Evolutionary conservation across 2,797 vertebrate species (phyloP).

Genomic region (Sebastolobus altivelis): DNA sequence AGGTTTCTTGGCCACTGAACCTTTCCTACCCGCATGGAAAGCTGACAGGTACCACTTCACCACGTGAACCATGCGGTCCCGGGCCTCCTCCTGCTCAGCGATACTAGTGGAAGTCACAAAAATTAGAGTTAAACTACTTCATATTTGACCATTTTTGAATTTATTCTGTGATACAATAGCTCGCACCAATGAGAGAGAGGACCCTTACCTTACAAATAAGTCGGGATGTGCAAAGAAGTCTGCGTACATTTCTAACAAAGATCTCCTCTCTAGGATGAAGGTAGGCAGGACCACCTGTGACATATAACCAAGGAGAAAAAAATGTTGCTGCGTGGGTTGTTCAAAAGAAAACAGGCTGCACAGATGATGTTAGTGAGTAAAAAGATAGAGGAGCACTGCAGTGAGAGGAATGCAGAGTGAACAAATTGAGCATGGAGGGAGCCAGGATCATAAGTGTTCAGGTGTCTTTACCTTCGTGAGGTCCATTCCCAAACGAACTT

Average conservation of each 20-base stretch:
- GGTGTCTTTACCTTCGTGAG: constrained; percentile 93
- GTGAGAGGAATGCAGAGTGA: not conserved
- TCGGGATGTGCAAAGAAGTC: constrained; percentile 99
- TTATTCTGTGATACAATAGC: not conserved
- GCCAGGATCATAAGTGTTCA: not conserved
- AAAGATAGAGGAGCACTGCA: not conserved
- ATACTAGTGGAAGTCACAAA: constrained; percentile 83
- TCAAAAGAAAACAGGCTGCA: constrained; percentile 10
- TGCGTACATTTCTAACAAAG: constrained; percentile 99
- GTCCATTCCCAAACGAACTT: constrained; percentile 98
- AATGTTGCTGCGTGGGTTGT: not conserved
- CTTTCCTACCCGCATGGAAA: constrained; percentile 98
- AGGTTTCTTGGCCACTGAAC: constrained; percentile 98
- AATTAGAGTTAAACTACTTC: not conserved
- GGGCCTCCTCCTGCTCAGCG: constrained; percentile 93
- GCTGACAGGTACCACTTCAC: constrained; percentile 99
- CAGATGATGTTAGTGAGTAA: not conserved
- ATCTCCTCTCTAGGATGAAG: constrained; percentile 97
- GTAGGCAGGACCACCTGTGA: constrained; percentile 96
- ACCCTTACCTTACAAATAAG: constrained; percentile 95
- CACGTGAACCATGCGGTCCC: constrained; percentile 96
- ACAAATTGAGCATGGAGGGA: not conserved
- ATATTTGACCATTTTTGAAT: not conserved
- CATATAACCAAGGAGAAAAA: constrained; percentile 12
- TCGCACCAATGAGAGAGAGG: not conserved